Base-by-base conservation (phyloP, 2,888 invertebrate genomes). In the Neria commutata region DNA sequence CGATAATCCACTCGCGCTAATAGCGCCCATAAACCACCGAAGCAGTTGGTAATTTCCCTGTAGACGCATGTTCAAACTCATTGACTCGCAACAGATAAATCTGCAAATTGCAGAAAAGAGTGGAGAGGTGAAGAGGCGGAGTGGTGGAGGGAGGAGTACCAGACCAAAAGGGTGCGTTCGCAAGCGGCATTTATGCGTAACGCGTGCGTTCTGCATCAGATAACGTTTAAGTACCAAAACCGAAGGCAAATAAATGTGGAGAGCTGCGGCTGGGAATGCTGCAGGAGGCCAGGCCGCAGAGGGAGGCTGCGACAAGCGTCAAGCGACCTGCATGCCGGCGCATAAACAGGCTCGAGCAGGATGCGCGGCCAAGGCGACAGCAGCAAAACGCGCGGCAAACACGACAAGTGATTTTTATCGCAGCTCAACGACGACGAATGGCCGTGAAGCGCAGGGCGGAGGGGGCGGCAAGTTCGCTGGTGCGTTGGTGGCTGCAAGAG, bases 141-240 rank as follows among this genome's bases (percentile, higher is more conserved):
- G n/a, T n/a, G n/a, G n/a, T n/a, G n/a, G n/a, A n/a, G n/a, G n/a
- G n/a, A n/a, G n/a, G n/a, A n/a, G n/a, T 14, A 8, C 4, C n/a
- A 37, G 4, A n/a, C 37, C 6, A 57, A 57, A 57, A 48, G 49
- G 58, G 26, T 48, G 45, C 25, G n/a, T 17, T 21, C 16, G 37
- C 26, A 51, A 53, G 37, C 42, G n/a, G 58, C 52, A 54, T 61
- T 61, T 59, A 53, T 51, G 63, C 57, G 61, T 61, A 59, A 57
- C 57, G 57, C 61, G 61, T 64, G 60, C 59, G 57, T 58, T 61
- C 49, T 58, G 55, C 55, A 64, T 64, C 61, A 61, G 64, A 64
- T 61, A 57, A 61, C 21, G 23, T 48, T 58, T 37, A 62, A 60
- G 56, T 49, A 19, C 48, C 47, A 50, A 50, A 34, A 34, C 17